Evolutionary conservation across 1,140 invertebrate species (phyloP), one percentile per base, ranked within the genome.

Genomic region (Drosophila lowei): DNA sequence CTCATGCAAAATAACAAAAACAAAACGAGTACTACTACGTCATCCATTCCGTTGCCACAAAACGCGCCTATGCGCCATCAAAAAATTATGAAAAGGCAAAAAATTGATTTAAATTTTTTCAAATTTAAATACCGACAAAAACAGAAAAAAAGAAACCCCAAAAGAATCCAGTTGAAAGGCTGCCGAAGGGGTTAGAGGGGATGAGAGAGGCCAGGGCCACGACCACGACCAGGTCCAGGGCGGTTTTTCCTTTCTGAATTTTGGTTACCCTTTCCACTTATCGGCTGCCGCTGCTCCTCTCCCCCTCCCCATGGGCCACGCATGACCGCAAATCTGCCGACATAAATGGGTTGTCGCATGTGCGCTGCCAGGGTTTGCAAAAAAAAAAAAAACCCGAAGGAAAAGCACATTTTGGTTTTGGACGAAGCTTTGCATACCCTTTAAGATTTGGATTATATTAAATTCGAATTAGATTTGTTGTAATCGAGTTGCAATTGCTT

Each of bases 51-150:
- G 34, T 38, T 38, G 2, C 5, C 18, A 53, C 41, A 62, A 30
- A 54, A 54, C 50, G 49, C 49, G 61, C 62, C 62, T 55, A 55
- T 47, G 49, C 48, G 42, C 23, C 52, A 57, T 68, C 11, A 68
- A 43, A 28, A 48, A 72, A 61, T 79, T 48, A 72, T 80, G 21
- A 65, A 52, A 71, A 72, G 46, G 60, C 43, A 63, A 76, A 81
- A 81, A 79, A 79, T 68, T 77, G 50, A 84, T 79, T 84, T 79
- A 79, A 79, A 79, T 79, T 76, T 85, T 38, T 30, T 47, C 49
- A 42, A 67, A 72, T 38, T 72, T 72, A 72, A 62, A 71, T 61
- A 60, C 67, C 60, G 42, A 43, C 57, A 74, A 75, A 50, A 41
- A 54, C 23, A 18, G 38, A 50, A 16, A 5, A 25, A 52, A 58